Evolutionary conservation across 2,888 invertebrate species (phyloP), one percentile per base, ranked within the genome.

Genomic region (Tethea ocularis): DNA sequence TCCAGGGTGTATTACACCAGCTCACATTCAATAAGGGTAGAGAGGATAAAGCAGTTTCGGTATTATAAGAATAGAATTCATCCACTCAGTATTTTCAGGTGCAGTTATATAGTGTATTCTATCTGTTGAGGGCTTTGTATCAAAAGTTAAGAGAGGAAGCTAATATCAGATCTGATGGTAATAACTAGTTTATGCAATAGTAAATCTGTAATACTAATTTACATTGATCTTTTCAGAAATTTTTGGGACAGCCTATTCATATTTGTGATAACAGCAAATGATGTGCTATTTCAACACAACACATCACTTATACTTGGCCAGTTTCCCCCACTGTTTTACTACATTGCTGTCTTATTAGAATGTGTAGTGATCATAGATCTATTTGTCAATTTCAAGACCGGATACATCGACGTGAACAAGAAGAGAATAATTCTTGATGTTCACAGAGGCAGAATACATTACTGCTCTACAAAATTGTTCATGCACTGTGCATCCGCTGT

Each of bases 41-140:
- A 79, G 13, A 71, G 84, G 20, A 62, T 68, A 3, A 64, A 67
- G n/a, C 82, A 84, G 20, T 82, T 68, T 59, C 71, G 78, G 2
- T 61, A 68, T 7, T 67, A 72, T 54, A 60, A 67, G 5, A 60
- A 61, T 11, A 63, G 71, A 24, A 82, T 84, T 33, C 83, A 83
- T 60, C 84, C 84, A 7, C 58, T 82, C 33, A 83, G 83, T 61
- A 75, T 74, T 61, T 80, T 78, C 65, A 75, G 74, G 78, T 75
- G 6, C n/a, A n/a, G n/a, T n/a, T n/a, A n/a, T n/a, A n/a, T n/a
- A n/a, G n/a, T n/a, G n/a, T n/a, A 5, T 38, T 15, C 15, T 36
- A 2, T 36, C 1, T 36, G 4, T 7, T 29, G 29, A 7, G 4
- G 8, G 4, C n/a, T 7, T 29, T 29, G 4, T 7, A 7, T 29